Evolutionary conservation across 2,113 vertebrate species (phyloP), one percentile per base, ranked within the genome.

Genomic region (Vombatus ursinus): DNA sequence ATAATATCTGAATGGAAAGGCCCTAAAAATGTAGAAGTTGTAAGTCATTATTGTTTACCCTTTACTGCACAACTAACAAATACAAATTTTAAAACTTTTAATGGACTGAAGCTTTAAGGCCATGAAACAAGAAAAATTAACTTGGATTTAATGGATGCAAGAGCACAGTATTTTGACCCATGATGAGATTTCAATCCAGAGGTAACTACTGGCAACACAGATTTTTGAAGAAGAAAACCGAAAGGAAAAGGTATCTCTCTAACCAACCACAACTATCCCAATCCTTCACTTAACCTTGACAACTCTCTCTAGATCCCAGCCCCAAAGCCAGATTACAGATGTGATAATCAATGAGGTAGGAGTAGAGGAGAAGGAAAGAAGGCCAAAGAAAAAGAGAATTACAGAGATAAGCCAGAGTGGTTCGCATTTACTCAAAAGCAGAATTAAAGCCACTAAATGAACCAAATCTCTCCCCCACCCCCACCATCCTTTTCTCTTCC

Each of bases 401-500:
- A 91, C 44, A 68, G 23, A 94, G 54, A 50, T 24, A 50, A 91
- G 49, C n/a, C 50, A 51, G 68, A 50, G 11, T 84, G 68, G 51
- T 95, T 68, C 90, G 11, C 48, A n/a, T 50, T 48, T 95, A 50
- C 84, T 94, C 91, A 28, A 31, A 90, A 90, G 91, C 47, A 92
- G 52, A 61, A 92, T 51, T 91, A 93, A 95, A 95, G n/a, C 23
- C 22, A 61, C 8, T 92, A 77, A 16, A 44, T 52, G 92, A 91
- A 49, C 28, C 47, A n/a, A n/a, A 93, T 49, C 1, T 53, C 52
- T 12, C 12, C 24, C 12, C 8, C 24, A 7, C 16, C 54, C 25
- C 25, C 11, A 26, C 47, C 14, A 37, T 61, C n/a, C 44, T 92
- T 51, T 54, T 89, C 52, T 54, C 53, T 68, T 2, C 8, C 19